A percentile compares a stretch with the other conserved stretches of the same genome.
phyloP scores from a whole-genome alignment of 2,888 invertebrate species.

The Sesamia inferens region DNA sequence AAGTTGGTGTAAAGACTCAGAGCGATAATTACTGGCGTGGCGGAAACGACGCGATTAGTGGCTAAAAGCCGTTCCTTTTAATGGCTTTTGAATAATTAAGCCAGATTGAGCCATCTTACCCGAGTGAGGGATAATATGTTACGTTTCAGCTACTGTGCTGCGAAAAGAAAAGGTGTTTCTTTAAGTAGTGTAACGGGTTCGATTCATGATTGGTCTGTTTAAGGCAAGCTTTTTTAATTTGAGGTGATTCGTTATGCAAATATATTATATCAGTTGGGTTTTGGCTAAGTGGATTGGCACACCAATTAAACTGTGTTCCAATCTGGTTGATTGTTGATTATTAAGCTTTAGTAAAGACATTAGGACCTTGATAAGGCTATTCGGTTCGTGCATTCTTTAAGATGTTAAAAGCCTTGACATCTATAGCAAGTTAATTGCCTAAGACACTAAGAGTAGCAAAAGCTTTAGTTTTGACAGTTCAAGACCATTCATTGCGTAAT shows the following conservation, averaged over 20 bases:
- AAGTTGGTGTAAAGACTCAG: conserved; percentile 58
- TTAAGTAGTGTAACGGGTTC: conserved; percentile 57
- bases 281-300: conserved; percentile 33
- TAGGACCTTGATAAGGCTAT: background rate
- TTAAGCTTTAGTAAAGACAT: background rate
- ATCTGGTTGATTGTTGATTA: conserved; percentile 26
- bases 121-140: conserved; percentile 39
- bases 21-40: conserved; percentile 70
- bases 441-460: too few species aligned
- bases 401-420: background rate
- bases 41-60: conserved; percentile 85
- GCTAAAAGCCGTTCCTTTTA: conserved; percentile 78
- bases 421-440: too few species aligned
- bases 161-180: conserved; percentile 52
- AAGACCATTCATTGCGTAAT: too few species aligned
- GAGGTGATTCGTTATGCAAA: conserved; percentile 36
- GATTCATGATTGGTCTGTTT: conserved; percentile 38
- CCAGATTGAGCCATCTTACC: conserved; percentile 68
- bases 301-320: conserved; percentile 34
- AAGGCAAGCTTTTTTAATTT: conserved; percentile 46
- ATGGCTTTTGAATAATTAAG: conserved; percentile 81
- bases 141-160: conserved; percentile 53
- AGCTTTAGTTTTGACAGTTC: too few species aligned
- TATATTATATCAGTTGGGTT: conserved; percentile 15
- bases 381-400: background rate